Conservation (phyloP, 2,888 invertebrate species). For the Cataglyphis altisquamis region DNA sequence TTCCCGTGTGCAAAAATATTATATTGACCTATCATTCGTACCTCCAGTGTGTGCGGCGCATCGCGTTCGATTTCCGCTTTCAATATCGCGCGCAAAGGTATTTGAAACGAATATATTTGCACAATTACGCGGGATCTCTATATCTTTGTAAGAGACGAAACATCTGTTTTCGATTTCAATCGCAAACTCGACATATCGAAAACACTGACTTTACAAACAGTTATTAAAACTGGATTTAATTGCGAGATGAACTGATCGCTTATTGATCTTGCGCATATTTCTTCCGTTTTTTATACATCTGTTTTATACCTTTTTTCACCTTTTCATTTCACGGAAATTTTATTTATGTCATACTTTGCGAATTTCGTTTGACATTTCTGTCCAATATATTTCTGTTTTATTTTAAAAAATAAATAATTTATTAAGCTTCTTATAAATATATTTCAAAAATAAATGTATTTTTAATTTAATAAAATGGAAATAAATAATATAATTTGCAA, state of each 20-base stretch:
- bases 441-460: constrained; percentile 1
- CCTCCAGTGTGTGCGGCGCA: neutral
- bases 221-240: constrained; percentile 30
- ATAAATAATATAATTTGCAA: neutral
- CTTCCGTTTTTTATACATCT: neutral
- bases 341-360: neutral
- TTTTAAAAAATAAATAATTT: neutral
- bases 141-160: constrained; percentile 17
- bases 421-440: neutral
- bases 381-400: neutral
- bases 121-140: neutral
- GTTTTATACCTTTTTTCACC: neutral
- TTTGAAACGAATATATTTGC: constrained; percentile 33
- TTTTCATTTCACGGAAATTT: neutral
- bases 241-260: neutral
- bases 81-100: constrained; percentile 11
- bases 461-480: neutral
- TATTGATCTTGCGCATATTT: neutral
- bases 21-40: constrained; percentile 49
- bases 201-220: neutral
- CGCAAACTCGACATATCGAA: constrained; percentile 27
- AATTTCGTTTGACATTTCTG: neutral
- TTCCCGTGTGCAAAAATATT: constrained; percentile 34
- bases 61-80: constrained; percentile 37
- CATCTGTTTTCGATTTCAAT: constrained; percentile 22